Conservation (phyloP, 2,888 invertebrate species). For the Tachina grossa region DNA sequence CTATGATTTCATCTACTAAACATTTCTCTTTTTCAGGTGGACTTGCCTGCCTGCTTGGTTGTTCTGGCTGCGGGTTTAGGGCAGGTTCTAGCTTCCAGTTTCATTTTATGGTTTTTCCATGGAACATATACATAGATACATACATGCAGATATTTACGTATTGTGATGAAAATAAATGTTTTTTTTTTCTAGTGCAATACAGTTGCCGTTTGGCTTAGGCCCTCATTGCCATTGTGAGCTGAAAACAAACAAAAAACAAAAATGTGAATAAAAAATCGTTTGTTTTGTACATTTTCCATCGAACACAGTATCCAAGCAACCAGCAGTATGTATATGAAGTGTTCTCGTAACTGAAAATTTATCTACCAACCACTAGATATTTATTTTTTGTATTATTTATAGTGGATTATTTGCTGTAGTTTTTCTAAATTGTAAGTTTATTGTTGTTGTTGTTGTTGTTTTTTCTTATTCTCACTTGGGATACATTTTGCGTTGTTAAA, state of each 20-base stretch:
- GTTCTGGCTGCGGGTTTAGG: conserved; percentile 29
- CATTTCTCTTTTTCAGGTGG: conserved; percentile 26
- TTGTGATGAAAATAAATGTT: conserved; percentile 43
- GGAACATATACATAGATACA: background rate
- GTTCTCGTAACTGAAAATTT: conserved; percentile 36
- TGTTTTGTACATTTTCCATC: conserved; percentile 64
- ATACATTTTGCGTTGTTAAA: conserved; percentile 65
- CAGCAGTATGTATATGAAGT: conserved; percentile 65
- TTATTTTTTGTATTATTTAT: conserved; percentile 51
- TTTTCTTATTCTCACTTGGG: conserved; percentile 47
- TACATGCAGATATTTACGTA: background rate
- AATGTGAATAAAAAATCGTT: conserved; percentile 26
- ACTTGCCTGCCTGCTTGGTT: background rate
- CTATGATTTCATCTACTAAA: conserved; percentile 69
- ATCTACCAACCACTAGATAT: conserved; percentile 49
- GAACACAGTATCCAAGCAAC: conserved; percentile 68
- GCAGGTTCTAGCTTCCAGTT: conserved; percentile 30
- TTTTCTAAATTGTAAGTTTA: conserved; percentile 51
- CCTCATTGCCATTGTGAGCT: conserved; percentile 65
- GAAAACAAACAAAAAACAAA: conserved; percentile 10
- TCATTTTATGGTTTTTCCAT: conserved; percentile 27
- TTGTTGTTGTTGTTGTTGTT: conserved; percentile 21
- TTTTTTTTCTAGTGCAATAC: background rate
- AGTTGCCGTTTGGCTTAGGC: conserved; percentile 39
- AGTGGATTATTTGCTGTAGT: conserved; percentile 44